phyloP scores from a whole-genome alignment of 2,797 vertebrate species.

The Syncerus caffer region DNA sequence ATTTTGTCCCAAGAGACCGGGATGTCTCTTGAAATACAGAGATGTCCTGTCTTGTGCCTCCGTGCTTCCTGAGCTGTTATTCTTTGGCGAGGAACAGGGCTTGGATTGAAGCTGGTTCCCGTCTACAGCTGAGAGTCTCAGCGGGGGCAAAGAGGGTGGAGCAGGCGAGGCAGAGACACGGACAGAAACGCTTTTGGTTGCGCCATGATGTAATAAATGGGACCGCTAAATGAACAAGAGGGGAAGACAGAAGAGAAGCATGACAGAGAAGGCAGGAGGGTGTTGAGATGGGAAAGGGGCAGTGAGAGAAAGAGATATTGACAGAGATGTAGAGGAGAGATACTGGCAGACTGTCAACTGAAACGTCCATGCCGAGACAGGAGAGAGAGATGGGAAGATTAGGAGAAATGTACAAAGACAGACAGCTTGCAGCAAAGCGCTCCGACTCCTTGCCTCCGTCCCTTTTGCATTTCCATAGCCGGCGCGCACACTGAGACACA shows the following conservation, averaged over 20 bases:
- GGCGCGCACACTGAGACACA: accelerated
- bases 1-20: constrained; percentile 77
- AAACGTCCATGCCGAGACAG: not conserved
- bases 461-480: no score
- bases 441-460: no score
- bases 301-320: constrained; percentile 43
- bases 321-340: constrained; percentile 32
- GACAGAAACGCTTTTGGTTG: constrained; percentile 73
- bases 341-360: not conserved
- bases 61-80: constrained; percentile 58
- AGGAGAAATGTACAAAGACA: not conserved
- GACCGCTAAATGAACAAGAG: constrained; percentile 53
- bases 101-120: constrained; percentile 79
- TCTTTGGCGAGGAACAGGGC: constrained; percentile 77
- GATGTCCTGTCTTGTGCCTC: constrained; percentile 74
- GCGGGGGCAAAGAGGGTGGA: not conserved
- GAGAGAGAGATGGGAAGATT: not conserved
- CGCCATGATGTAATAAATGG: constrained; percentile 58
- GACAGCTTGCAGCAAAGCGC: not conserved
- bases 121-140: constrained; percentile 72
- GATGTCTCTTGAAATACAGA: constrained; percentile 82
- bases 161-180: not conserved
- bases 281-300: not conserved
- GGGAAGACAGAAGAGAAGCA: constrained; percentile 61
- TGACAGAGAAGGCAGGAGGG: not conserved